Evolutionary conservation across 23 tunicate species (phyloP).

Genomic region (Halocynthia aurantium): DNA sequence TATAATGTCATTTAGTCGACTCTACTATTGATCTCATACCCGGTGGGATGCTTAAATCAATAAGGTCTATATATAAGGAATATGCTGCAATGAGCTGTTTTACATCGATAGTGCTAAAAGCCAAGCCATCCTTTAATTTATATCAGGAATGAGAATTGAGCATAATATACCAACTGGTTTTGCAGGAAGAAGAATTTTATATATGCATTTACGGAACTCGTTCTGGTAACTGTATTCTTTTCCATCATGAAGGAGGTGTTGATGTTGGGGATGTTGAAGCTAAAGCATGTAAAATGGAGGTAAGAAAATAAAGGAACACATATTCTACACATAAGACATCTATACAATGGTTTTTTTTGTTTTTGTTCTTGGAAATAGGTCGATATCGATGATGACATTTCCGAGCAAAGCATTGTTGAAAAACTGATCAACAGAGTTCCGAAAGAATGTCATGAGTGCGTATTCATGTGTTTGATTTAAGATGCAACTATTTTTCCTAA

Average conservation of each 20-base stretch:
- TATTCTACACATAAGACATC: no score
- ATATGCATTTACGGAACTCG: slow-evolving; percentile 81
- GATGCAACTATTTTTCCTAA: background rate
- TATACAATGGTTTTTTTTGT: background rate
- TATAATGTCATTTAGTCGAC: no score
- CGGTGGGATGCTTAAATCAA: background rate
- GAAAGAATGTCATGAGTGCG: slow-evolving; percentile 52
- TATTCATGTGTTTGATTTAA: background rate
- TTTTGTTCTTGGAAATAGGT: slow-evolving; percentile 32
- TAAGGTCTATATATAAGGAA: background rate
- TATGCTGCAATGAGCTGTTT: background rate
- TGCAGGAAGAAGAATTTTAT: slow-evolving; percentile 89
- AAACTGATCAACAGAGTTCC: slow-evolving; percentile 35
- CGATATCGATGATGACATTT: slow-evolving; percentile 43
- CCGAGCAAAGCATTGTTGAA: background rate
- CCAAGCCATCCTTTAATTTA: background rate
- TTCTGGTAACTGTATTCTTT: slow-evolving; percentile 57
- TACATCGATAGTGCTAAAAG: background rate
- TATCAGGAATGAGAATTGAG: background rate
- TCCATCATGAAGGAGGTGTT: slow-evolving; percentile 98
- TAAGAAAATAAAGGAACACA: background rate
- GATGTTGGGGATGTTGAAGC: slow-evolving; percentile 97
- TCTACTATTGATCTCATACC: no score
- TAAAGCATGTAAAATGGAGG: slow-evolving; percentile 71
- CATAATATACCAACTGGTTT: background rate